Percentiles rank a stretch among this genome's conserved stretches.
These are phyloP conservation scores for Idris sp. DNA, from an alignment of 1,140 invertebrate genomes.

Conservation along the genomic window DNA sequence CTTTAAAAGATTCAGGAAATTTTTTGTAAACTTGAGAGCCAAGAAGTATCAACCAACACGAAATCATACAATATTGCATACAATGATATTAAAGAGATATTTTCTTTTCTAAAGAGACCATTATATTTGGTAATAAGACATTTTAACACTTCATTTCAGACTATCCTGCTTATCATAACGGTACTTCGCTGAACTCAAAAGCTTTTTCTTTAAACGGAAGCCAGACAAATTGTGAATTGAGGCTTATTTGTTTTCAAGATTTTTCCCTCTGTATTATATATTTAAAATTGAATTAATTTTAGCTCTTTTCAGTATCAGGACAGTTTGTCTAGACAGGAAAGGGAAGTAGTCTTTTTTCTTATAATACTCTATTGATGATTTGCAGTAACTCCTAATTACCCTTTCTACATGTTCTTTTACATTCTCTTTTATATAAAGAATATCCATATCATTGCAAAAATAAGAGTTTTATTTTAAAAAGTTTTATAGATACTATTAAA, in stretches of 20 bases:
- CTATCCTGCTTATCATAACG: constrained; percentile 4
- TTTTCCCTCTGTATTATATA: too few species aligned
- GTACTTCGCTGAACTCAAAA: too few species aligned
- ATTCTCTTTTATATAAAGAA: too few species aligned
- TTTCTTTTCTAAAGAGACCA: constrained; percentile 19
- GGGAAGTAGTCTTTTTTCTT: constrained; percentile 58
- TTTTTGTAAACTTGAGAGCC: too few species aligned
- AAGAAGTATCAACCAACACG: too few species aligned
- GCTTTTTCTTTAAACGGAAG: too few species aligned
- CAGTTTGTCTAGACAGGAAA: constrained; percentile 65
- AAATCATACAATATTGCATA: too few species aligned
- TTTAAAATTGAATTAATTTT: constrained; percentile 53
- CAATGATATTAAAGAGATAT: too few species aligned
- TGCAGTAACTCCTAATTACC: constrained; percentile 56
- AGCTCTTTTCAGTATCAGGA: constrained; percentile 44
- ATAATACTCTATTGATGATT: constrained; percentile 60
- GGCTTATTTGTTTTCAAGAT: constrained; percentile 60
- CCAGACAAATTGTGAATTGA: constrained; percentile 54
- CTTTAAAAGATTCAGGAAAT: too few species aligned
- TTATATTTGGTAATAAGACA: constrained; percentile 25
- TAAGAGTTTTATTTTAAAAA: too few species aligned
- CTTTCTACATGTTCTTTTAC: constrained; percentile 49
- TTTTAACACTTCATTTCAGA: constrained; percentile 33
- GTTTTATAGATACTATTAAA: too few species aligned
- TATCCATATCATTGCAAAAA: too few species aligned